Evolutionary conservation across 2,888 invertebrate species (phyloP).

Genomic region (Dynastes maya): DNA sequence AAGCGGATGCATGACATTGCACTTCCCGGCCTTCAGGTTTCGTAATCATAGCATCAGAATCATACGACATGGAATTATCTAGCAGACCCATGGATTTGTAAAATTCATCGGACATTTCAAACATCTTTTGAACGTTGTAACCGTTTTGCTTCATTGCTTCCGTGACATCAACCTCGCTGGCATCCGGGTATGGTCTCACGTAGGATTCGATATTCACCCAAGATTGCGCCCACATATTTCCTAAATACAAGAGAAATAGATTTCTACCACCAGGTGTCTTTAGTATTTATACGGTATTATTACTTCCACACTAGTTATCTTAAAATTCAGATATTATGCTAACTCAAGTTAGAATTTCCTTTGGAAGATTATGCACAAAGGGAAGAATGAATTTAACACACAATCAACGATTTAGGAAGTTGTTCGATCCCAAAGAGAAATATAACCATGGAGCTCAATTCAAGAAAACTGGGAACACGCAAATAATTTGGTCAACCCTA

Average conservation of each 20-base stretch:
- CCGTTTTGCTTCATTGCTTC: slow-evolving; percentile 69
- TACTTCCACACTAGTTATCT: too few species aligned
- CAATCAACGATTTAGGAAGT: too few species aligned
- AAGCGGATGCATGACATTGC: slow-evolving; percentile 79
- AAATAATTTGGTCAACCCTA: too few species aligned
- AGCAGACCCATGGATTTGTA: slow-evolving; percentile 75
- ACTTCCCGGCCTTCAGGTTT: slow-evolving; percentile 74
- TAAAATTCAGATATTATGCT: too few species aligned
- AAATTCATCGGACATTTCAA: slow-evolving; percentile 77
- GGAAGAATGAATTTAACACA: too few species aligned
- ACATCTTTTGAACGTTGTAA: slow-evolving; percentile 71
- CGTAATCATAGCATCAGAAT: slow-evolving; percentile 72
- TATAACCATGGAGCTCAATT: too few species aligned
- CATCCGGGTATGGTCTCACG: slow-evolving; percentile 72
- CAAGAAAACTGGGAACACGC: too few species aligned
- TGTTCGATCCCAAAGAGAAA: too few species aligned
- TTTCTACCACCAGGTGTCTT: too few species aligned
- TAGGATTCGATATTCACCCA: slow-evolving; percentile 73
- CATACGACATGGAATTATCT: slow-evolving; percentile 75
- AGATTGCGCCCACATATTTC: slow-evolving; percentile 79
- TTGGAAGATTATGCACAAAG: too few species aligned
- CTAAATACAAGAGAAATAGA: slow-evolving; percentile 63
- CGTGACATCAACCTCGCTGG: slow-evolving; percentile 72
- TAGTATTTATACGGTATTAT: too few species aligned
- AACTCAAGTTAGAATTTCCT: too few species aligned